Percentiles rank a stretch among this genome's conserved stretches.
These are phyloP conservation scores for Aphyosemion australe DNA, from an alignment of 2,113 vertebrate species.

Conservation along the genomic window DNA sequence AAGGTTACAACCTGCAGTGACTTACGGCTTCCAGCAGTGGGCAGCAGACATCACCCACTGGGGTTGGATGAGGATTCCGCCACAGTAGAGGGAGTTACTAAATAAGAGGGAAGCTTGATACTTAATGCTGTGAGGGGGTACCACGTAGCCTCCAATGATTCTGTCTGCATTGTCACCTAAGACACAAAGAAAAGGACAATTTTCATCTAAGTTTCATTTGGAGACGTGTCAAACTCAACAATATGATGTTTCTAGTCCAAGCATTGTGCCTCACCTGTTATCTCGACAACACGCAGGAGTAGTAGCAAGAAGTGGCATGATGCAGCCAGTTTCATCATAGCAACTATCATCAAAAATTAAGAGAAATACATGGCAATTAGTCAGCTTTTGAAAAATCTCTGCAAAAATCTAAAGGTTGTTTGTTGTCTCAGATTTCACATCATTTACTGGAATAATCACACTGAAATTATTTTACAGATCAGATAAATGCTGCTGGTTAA, in stretches of 20 bases:
- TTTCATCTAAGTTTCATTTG: background rate
- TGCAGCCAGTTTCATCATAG: constrained; percentile 47
- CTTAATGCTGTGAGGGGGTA: constrained; percentile 64
- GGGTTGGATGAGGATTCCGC: constrained; percentile 72
- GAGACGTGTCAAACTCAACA: background rate
- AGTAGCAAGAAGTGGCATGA: constrained; percentile 41
- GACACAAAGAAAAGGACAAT: background rate
- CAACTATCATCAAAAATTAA: constrained; percentile 7
- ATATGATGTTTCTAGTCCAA: background rate
- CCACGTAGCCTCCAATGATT: constrained; percentile 76
- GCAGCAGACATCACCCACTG: constrained; percentile 82
- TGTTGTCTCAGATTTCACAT: too few species aligned
- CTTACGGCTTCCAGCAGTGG: constrained; percentile 84
- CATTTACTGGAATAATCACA: too few species aligned
- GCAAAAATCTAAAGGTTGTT: too few species aligned
- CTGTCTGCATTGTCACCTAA: constrained; percentile 57
- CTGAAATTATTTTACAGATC: too few species aligned
- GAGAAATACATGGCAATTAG: background rate
- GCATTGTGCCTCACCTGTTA: constrained; percentile 50
- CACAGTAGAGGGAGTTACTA: constrained; percentile 72
- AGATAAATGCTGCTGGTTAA: too few species aligned
- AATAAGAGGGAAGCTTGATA: constrained; percentile 76
- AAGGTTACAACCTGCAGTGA: constrained; percentile 46
- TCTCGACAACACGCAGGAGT: constrained; percentile 38
- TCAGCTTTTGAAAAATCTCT: background rate